These are phyloP conservation scores for Hypomecis punctinalis DNA, from an alignment of 2,888 invertebrate species.

Conservation along the genomic window DNA sequence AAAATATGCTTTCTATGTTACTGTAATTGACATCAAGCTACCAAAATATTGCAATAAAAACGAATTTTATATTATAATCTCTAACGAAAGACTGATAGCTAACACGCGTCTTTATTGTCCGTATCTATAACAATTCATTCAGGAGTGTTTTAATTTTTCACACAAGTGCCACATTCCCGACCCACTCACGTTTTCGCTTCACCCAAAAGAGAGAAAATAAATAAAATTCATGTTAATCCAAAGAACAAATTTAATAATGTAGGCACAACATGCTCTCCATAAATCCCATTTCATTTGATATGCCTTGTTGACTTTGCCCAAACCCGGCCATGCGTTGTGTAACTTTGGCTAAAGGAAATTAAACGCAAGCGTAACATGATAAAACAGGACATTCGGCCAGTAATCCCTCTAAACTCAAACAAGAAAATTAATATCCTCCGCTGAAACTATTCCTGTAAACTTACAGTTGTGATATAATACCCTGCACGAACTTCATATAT, in stretches of 20 bases:
- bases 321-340: conserved; percentile 20
- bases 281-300: conserved; percentile 19
- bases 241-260: conserved; percentile 17
- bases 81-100: no score
- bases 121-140: no score
- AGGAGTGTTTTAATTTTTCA: no score
- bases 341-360: conserved; percentile 31
- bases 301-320: conserved; percentile 16
- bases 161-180: no score
- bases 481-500: background rate
- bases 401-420: conserved; percentile 30
- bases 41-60: no score
- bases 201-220: background rate
- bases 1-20: no score
- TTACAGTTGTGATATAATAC: conserved; percentile 6
- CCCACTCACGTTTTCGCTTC: background rate
- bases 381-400: conserved; percentile 22
- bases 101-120: no score
- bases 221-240: conserved; percentile 9
- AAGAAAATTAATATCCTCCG: conserved; percentile 37
- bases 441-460: conserved; percentile 21
- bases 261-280: conserved; percentile 9
- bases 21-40: no score
- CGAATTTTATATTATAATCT: no score
- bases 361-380: conserved; percentile 28